Base-by-base conservation (phyloP, 2,113 vertebrate species). In the Falcunculus frontatus region DNA sequence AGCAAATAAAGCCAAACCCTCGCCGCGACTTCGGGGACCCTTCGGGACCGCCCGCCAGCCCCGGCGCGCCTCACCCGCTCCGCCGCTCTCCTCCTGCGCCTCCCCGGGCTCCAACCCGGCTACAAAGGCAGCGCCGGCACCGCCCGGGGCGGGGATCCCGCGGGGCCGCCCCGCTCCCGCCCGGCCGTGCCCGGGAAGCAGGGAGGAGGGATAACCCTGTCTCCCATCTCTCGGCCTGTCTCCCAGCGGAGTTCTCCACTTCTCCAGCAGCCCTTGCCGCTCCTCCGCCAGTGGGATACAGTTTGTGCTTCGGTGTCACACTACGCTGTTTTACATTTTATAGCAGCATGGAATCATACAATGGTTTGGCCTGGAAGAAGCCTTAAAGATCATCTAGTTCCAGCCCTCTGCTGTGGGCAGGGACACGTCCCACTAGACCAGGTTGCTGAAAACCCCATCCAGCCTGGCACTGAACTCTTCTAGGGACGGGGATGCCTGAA, bases 211-310 rank as follows among this genome's bases (percentile, higher is more conserved):
- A 10, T 6, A 7, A 1, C 3, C 18, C 4, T 1, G 39, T 3
- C 39, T 2, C 15, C 52, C 39, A 0, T 2, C 56, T 7, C 70
- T 4, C 8, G 4, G 29, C 18, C n/a, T 4, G 35, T 0, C 29
- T n/a, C 9, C 22, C 44, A 1, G n/a, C 0, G 18, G 8, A 5
- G 25, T 2, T 32, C 30, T 6, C 15, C 6, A 0, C 22, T 10
- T 19, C 47, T 21, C 4, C 64, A 0, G 46, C n/a, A 18, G 10
- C 11, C 10, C 39, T 23, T 3, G 57, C 64, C 18, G 30, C 74
- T 23, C 20, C 70, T 22, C 42, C 35, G 0, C 5, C 50, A 1
- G 6, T 1, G 1, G 3, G 22, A 8, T 4, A 1, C 0, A 4
- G 3, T 1, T 6, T 5, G 65, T 27, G 72, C 67, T 32, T 4